Conservation (phyloP, 1,140 invertebrate genomes). For the Whitmania pigra region DNA sequence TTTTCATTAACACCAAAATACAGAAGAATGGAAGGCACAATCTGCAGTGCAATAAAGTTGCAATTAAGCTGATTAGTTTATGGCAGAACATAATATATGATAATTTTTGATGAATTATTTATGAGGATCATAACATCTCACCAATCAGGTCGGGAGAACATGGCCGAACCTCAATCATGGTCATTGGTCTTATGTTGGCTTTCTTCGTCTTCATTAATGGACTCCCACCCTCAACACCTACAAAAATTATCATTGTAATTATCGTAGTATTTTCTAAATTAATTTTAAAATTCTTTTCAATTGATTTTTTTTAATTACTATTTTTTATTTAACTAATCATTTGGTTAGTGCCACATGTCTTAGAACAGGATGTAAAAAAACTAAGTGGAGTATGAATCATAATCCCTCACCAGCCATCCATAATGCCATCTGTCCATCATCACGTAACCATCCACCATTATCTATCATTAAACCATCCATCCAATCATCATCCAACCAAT, state of each 20-base stretch:
- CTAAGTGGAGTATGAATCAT: background rate
- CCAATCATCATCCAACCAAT: no score
- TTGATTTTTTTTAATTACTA: no score
- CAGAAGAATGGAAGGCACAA: background rate
- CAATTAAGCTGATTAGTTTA: background rate
- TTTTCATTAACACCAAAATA: background rate
- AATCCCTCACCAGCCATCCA: background rate
- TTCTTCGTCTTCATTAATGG: constrained; percentile 3
- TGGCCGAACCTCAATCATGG: background rate
- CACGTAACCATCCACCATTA: background rate
- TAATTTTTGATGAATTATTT: no score
- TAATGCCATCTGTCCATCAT: background rate
- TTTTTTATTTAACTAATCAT: no score
- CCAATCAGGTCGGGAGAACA: no score
- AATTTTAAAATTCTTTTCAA: no score
- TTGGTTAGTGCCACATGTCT: no score
- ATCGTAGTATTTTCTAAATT: no score
- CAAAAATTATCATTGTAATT: no score
- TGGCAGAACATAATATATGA: background rate
- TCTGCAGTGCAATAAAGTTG: background rate
- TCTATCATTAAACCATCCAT: constrained; percentile 16
- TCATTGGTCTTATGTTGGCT: background rate
- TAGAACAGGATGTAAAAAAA: background rate
- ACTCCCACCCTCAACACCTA: background rate
- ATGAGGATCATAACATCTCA: no score